Evolutionary conservation across 2,113 vertebrate genomes (phyloP), one percentile per base, ranked within the genome.

Genomic region (Puma concolor): DNA sequence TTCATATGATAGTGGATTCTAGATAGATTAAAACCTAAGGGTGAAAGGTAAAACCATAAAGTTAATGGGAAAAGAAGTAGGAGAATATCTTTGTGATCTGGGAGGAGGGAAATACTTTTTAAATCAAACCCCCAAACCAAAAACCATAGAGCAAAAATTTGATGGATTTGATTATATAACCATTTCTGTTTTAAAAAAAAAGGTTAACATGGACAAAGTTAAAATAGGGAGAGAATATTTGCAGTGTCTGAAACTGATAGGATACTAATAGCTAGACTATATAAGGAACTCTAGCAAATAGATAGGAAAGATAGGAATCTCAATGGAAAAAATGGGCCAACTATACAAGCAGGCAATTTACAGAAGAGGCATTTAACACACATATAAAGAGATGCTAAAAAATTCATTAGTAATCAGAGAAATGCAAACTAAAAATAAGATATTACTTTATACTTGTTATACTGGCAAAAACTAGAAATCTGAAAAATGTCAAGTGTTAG

Each of bases 1-100:
- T 74, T 89, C n/a, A 89, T 72, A 48, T 82, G 41, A 93, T 60
- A 77, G 11, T 81, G 14, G 72, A 95, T 86, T 94, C 74, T 79
- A 88, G n/a, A 94, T 64, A n/a, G 14, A 96, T 57, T 79, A 66
- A 93, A 82, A 83, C 10, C 36, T 74, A 92, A 95, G 91, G 76
- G 52, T 96, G 60, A 92, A 71, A 74, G 16, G 16, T 74, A 74
- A 95, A 87, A 96, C 76, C 69, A 86, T 64, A 31, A 92, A 66
- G 9, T 66, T 54, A 88, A 90, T 2, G 83, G n/a, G n/a, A 52
- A 94, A 93, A 57, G 82, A 69, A 44, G 36, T 12, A 77, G 63
- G 19, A 54, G 25, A 96, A 71, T 64, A 66, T 77, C 41, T 95
- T 91, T 95, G 33, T 82, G 71, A 82, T 4, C 17, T 82, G 94